Conservation (phyloP, 1,140 invertebrate species). For the Marisa cornuarietis region DNA sequence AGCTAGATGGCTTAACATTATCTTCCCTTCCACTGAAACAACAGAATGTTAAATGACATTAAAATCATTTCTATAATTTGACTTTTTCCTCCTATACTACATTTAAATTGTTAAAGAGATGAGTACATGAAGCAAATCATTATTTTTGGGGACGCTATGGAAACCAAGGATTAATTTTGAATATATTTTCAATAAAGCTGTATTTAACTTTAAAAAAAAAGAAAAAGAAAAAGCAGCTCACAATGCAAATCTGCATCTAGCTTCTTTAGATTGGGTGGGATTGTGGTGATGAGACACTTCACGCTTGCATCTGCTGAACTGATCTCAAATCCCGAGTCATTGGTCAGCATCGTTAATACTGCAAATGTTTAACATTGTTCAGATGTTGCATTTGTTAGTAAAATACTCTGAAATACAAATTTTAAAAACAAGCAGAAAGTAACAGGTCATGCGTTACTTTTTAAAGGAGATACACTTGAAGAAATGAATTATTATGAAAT, state of each 20-base stretch:
- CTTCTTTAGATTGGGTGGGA: slow-evolving; percentile 92
- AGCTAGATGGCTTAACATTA: slow-evolving; percentile 87
- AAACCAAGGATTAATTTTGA: no score
- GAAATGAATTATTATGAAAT: no score
- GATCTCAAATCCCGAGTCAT: slow-evolving; percentile 78
- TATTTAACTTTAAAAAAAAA: neutral
- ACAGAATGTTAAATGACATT: no score
- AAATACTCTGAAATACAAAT: no score
- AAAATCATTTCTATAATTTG: neutral
- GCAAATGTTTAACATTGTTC: slow-evolving; percentile 25
- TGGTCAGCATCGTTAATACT: slow-evolving; percentile 64
- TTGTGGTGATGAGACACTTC: slow-evolving; percentile 88
- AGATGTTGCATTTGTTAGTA: no score
- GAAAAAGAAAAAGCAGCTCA: slow-evolving; percentile 48
- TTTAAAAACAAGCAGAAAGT: no score
- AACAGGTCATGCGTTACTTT: no score
- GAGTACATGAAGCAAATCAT: neutral
- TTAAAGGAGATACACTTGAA: no score
- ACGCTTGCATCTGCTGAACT: slow-evolving; percentile 81
- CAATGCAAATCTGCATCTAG: slow-evolving; percentile 89
- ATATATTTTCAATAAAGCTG: no score
- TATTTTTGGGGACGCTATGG: neutral
- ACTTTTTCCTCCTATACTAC: neutral
- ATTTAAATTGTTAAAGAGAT: neutral
- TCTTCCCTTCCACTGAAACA: slow-evolving; percentile 78